Conservation (phyloP, 2,113 vertebrate genomes). For the Labeo catla region DNA sequence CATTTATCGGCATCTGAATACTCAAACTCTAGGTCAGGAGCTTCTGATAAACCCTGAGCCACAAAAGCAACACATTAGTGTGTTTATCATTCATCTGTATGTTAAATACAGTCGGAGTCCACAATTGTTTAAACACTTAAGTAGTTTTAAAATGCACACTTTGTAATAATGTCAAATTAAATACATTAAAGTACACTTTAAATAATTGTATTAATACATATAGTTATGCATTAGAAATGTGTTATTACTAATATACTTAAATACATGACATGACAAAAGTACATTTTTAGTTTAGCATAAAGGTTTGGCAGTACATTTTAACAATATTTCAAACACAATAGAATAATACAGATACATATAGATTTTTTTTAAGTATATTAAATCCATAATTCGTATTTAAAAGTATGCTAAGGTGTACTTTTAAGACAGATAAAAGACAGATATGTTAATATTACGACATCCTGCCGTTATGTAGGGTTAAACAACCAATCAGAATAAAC, state of each 20-base stretch:
- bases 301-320: background rate
- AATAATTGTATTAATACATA: background rate
- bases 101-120: too few species aligned
- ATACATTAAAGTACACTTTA: background rate
- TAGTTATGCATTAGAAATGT: background rate
- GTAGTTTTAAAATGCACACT: background rate
- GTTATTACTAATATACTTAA: background rate
- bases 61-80: background rate
- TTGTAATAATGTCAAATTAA: background rate
- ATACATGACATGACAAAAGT: background rate
- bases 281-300: background rate
- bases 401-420: background rate
- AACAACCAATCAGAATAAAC: background rate
- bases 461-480: background rate
- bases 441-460: background rate
- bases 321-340: background rate
- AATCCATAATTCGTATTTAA: background rate
- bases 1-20: slow-evolving; percentile 95
- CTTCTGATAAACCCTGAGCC: slow-evolving; percentile 88
- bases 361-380: background rate
- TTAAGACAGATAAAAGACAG: too few species aligned
- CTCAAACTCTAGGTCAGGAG: slow-evolving; percentile 95
- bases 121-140: background rate
- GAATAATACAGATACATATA: background rate
- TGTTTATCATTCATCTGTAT: background rate